Percentiles rank a stretch among this genome's conserved stretches.
phyloP scores from a whole-genome alignment of 2,797 vertebrate genomes.

The Urosaurus nigricauda region DNA sequence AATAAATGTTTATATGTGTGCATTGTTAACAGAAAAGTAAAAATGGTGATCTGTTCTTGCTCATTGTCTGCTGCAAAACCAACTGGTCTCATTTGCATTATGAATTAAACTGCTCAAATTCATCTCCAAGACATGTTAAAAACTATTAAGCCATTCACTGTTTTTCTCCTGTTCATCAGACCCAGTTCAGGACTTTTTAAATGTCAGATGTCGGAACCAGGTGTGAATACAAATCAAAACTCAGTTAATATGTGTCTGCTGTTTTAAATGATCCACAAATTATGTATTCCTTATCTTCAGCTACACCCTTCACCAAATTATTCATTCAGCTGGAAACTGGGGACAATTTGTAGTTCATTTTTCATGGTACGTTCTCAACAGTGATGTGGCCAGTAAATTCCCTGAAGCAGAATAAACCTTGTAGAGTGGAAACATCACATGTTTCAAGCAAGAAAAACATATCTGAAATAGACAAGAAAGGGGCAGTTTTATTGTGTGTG shows the following conservation, averaged over 20 bases:
- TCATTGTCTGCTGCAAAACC: background rate
- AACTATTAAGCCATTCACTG: background rate
- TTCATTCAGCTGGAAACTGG: slow-evolving; percentile 15
- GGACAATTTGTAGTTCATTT: background rate
- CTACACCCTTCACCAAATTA: slow-evolving; percentile 19
- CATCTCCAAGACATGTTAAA: background rate
- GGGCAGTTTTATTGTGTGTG: too few species aligned
- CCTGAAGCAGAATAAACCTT: background rate
- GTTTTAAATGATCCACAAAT: slow-evolving; percentile 3
- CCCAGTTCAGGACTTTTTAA: background rate
- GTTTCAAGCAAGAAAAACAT: background rate
- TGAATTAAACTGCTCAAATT: slow-evolving; percentile 1
- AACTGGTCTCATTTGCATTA: background rate
- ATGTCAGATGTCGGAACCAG: slow-evolving; percentile 17
- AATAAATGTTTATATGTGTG: background rate
- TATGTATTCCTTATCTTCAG: slow-evolving; percentile 12
- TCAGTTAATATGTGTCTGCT: background rate
- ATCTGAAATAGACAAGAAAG: background rate
- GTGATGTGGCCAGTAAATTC: background rate
- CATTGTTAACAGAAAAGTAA: background rate
- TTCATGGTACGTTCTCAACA: background rate
- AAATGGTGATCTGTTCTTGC: background rate
- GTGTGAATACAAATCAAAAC: slow-evolving; percentile 20
- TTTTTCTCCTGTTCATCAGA: slow-evolving; percentile 1
- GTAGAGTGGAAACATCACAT: background rate